Conservation (phyloP, 2,113 vertebrate species). For the Oncorhynchus nerka region DNA sequence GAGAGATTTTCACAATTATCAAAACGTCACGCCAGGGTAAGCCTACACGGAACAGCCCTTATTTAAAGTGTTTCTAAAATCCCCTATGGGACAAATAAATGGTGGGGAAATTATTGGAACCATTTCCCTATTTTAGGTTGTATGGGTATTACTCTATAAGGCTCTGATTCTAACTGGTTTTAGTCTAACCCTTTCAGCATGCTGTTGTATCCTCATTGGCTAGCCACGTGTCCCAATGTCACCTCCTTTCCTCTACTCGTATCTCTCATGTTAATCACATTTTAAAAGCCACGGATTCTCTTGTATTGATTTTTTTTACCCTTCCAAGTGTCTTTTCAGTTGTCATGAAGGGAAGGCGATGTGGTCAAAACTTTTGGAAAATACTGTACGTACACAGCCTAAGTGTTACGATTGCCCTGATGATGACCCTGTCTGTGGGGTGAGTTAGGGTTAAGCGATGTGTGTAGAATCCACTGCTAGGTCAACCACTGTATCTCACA, state of each 20-base stretch:
- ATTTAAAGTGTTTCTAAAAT: too few species aligned
- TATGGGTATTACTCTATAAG: too few species aligned
- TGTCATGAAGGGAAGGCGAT: neutral
- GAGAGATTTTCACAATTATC: too few species aligned
- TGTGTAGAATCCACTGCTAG: too few species aligned
- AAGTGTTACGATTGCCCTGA: neutral
- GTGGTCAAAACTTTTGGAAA: neutral
- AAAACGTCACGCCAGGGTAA: too few species aligned
- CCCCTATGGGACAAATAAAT: too few species aligned
- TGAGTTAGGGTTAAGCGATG: too few species aligned
- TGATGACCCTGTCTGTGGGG: too few species aligned
- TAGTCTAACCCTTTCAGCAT: neutral
- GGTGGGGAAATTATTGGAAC: too few species aligned
- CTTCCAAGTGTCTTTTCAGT: neutral
- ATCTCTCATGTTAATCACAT: neutral
- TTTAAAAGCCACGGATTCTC: neutral
- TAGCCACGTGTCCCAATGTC: neutral
- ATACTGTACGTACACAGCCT: neutral
- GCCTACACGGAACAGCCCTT: too few species aligned
- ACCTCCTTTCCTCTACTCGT: neutral
- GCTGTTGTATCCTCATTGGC: neutral
- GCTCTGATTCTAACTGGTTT: neutral
- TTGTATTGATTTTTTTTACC: neutral
- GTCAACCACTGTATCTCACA: neutral
- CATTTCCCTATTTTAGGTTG: too few species aligned